Evolutionary conservation across 2,113 vertebrate genomes (phyloP), one percentile per base, ranked within the genome.

Genomic region (Caranx melampygus): DNA sequence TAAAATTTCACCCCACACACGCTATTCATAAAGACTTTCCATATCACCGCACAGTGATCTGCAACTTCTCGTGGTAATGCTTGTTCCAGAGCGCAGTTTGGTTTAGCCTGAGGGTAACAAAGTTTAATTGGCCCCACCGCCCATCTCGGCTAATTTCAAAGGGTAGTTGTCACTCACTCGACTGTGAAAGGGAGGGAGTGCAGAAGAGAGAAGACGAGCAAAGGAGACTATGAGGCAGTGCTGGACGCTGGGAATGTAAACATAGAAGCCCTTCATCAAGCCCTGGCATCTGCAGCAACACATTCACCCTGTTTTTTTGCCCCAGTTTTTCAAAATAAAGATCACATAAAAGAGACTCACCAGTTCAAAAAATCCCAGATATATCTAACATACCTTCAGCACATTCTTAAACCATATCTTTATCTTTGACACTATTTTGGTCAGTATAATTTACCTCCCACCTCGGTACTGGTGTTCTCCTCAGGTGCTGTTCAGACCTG

Each of bases 191-290:
- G 75, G 47, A 61, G 64, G 45, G 62, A 77, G 66, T 65, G 2
- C 49, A 18, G 79, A 66, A 54, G 42, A 42, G 49, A 60, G 34
- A 35, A 60, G 81, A 66, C 16, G 37, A 76, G 81, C 13, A 7
- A 59, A 63, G 44, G 79, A 78, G 78, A 55, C 16, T 40, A 80
- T 72, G 83, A 85, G 65, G 72, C 59, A 66, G 68, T 61, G 49
- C 26, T 51, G 64, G 66, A 67, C 71, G 77, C 67, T 82, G 90
- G 79, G 79, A 91, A 85, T 84, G 74, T 89, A 89, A 86, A 89
- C 87, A 88, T 73, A 72, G 78, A 83, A 86, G 67, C 69, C 21
- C 67, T 44, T 37, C 80, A 83, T 79, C 72, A 83, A 80, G 68
- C 47, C 3, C 13, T 81, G 83, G 73, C 74, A 79, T 75, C 35